Conservation (phyloP, 2,113 vertebrate species). For the Coreoperca whiteheadi region DNA sequence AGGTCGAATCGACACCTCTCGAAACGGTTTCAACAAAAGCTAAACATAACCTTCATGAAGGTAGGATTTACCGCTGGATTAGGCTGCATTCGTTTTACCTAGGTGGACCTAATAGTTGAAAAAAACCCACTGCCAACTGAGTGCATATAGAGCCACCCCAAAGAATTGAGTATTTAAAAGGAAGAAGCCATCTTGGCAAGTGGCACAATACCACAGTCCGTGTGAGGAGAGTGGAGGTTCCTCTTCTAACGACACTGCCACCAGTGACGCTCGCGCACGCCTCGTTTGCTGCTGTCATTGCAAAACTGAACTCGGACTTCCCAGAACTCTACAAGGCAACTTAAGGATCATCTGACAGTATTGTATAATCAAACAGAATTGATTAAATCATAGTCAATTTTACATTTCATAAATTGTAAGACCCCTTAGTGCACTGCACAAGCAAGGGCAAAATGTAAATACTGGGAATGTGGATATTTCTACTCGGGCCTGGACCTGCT, state of each 20-base stretch:
- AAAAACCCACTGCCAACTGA: not conserved
- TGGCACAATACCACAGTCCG: not conserved
- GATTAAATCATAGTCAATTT: not conserved
- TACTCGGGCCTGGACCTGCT: not conserved
- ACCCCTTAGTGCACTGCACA: not conserved
- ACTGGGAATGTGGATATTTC: not conserved
- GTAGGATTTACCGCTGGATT: not conserved
- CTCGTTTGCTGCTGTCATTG: not conserved
- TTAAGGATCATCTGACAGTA: not conserved
- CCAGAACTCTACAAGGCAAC: not conserved
- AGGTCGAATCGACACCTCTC: not conserved
- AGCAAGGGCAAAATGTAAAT: not conserved
- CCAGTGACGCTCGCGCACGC: too few relatives aligned
- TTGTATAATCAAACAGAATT: not conserved
- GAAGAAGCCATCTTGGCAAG: not conserved
- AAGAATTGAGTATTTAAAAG: not conserved
- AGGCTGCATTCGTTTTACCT: not conserved
- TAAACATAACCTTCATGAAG: not conserved
- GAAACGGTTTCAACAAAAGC: too few relatives aligned
- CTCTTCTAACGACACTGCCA: too few relatives aligned
- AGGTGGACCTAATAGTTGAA: not conserved
- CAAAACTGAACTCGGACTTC: not conserved
- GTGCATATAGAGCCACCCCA: not conserved
- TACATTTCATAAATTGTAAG: not conserved
- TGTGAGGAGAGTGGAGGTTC: not conserved